Conservation (phyloP, 2,113 vertebrate species). For the Mustelus asterias region DNA sequence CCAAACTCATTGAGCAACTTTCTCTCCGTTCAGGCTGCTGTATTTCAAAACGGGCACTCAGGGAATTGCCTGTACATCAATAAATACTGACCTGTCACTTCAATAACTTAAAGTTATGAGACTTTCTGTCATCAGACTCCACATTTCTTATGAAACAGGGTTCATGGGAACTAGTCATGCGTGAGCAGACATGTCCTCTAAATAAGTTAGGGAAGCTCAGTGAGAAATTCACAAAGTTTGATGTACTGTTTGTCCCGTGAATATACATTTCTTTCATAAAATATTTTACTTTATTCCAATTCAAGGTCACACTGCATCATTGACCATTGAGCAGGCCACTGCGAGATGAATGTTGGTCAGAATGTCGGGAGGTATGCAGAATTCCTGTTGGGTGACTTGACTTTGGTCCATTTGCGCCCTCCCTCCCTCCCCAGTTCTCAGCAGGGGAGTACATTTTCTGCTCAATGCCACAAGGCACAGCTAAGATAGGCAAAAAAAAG, state of each 20-base stretch:
- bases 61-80: not conserved
- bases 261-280: not conserved
- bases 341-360: not conserved
- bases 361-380: not conserved
- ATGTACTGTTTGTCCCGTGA: not conserved
- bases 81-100: constrained; percentile 17
- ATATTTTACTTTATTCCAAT: not conserved
- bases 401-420: not conserved
- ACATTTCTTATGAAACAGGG: not conserved
- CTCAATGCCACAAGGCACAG: not conserved
- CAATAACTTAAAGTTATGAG: constrained; percentile 23
- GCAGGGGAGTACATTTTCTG: not conserved
- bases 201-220: constrained; percentile 14
- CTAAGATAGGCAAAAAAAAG: not conserved
- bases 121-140: not conserved
- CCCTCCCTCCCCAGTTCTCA: not conserved
- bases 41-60: not conserved
- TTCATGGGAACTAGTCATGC: not conserved
- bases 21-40: not conserved
- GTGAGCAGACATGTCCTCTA: not conserved
- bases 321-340: not conserved
- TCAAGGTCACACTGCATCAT: not conserved
- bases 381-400: not conserved
- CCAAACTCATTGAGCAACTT: not conserved
- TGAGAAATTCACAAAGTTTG: not conserved